Conservation (phyloP, 2,797 vertebrate species). For the Lacerta agilis region DNA sequence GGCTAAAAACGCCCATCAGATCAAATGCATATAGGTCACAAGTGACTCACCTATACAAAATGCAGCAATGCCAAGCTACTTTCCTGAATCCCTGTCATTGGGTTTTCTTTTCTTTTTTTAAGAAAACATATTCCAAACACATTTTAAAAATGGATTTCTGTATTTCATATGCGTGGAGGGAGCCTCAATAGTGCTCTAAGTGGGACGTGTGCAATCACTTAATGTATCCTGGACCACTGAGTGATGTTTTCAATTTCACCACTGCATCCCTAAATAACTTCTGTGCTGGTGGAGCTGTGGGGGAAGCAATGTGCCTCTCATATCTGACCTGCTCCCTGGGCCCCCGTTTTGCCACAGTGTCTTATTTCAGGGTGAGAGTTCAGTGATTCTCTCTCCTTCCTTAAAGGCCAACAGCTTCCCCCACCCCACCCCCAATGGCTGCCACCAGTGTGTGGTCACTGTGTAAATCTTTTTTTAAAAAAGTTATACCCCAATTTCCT, state of each 20-base stretch:
- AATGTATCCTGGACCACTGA: not conserved
- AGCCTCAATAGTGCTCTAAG: not conserved
- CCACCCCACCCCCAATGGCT: not conserved
- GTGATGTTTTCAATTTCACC: not conserved
- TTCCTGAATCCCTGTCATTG: not conserved
- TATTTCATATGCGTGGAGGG: not conserved
- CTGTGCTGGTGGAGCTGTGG: not conserved
- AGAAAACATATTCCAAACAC: not conserved
- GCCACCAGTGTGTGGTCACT: not conserved
- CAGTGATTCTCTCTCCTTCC: not conserved
- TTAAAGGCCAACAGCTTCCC: no score
- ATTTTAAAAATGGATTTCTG: not conserved
- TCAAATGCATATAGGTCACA: not conserved
- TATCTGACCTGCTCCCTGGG: not conserved
- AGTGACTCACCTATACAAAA: not conserved
- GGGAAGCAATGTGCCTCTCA: no score
- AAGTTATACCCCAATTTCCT: not conserved
- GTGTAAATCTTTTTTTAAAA: not conserved
- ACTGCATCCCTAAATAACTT: not conserved
- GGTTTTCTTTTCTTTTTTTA: no score
- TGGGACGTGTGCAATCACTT: not conserved
- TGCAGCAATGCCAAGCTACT: not conserved
- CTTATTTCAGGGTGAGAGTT: no score
- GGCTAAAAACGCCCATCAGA: not conserved
- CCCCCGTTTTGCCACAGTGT: not conserved